Evolutionary conservation across 1,140 invertebrate species (phyloP).

Genomic region (Aethina tumida): DNA sequence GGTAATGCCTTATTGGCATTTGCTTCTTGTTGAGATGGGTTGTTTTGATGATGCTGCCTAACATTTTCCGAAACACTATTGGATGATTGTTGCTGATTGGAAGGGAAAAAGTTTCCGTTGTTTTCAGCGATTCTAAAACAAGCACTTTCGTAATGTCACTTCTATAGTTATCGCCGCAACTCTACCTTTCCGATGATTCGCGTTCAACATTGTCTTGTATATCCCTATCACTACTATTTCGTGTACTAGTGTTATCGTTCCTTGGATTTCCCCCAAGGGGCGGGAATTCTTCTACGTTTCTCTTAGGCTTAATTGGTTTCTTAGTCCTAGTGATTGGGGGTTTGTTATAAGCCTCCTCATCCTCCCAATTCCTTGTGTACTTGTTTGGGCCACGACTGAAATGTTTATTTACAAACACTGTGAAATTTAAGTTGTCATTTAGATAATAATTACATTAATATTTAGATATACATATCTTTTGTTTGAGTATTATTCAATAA

Average conservation of each 20-base stretch:
- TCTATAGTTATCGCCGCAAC: too few species aligned
- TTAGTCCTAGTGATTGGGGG: slow-evolving; percentile 18
- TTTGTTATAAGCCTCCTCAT: slow-evolving; percentile 73
- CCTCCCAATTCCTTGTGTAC: slow-evolving; percentile 86
- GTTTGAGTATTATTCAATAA: too few species aligned
- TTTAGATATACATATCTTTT: too few species aligned
- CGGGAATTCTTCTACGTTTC: slow-evolving; percentile 24
- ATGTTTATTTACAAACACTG: too few species aligned
- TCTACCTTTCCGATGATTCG: too few species aligned
- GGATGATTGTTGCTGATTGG: slow-evolving; percentile 10
- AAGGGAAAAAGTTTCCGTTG: slow-evolving; percentile 23
- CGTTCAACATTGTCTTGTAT: slow-evolving; percentile 1
- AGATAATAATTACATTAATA: too few species aligned
- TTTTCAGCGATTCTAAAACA: too few species aligned
- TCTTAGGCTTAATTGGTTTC: slow-evolving; percentile 3
- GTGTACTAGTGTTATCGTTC: slow-evolving; percentile 1
- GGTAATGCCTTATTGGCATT: slow-evolving; percentile 1
- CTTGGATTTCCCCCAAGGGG: slow-evolving; percentile 12
- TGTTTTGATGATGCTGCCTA: not conserved
- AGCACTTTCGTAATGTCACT: too few species aligned
- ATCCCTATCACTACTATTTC: not conserved
- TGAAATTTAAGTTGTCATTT: too few species aligned
- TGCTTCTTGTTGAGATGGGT: slow-evolving; percentile 6
- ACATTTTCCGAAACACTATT: not conserved
- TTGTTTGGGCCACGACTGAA: slow-evolving; percentile 77